These are phyloP conservation scores for Acleris emargana DNA, from an alignment of 2,888 invertebrate genomes.

Conservation along the genomic window DNA sequence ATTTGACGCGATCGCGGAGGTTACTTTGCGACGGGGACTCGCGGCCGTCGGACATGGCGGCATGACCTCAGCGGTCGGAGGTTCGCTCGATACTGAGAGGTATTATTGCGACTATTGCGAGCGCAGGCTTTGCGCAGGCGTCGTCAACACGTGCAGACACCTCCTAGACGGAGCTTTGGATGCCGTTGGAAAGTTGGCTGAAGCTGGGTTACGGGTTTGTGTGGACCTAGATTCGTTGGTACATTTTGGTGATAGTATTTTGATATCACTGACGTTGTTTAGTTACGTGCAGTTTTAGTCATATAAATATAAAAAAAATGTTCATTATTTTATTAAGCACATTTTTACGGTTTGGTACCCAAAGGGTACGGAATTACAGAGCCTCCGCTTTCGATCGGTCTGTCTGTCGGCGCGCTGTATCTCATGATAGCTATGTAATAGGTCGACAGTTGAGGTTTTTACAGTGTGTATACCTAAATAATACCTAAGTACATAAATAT, in stretches of 20 bases:
- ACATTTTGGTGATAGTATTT: not conserved
- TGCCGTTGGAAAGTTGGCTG: constrained; percentile 6
- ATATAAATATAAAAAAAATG: too few species aligned
- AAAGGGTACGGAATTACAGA: too few species aligned
- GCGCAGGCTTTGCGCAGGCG: constrained; percentile 57
- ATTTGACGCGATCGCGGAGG: constrained; percentile 89
- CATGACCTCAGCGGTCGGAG: constrained; percentile 77
- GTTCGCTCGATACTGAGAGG: constrained; percentile 77
- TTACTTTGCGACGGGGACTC: constrained; percentile 80
- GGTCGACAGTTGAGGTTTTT: too few species aligned
- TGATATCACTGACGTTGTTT: too few species aligned
- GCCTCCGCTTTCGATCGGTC: too few species aligned
- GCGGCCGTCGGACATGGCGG: constrained; percentile 80
- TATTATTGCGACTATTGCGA: constrained; percentile 26
- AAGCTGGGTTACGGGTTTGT: constrained; percentile 13
- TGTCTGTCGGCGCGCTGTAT: too few species aligned
- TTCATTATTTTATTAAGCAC: too few species aligned
- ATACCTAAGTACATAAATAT: too few species aligned
- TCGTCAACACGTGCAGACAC: constrained; percentile 68
- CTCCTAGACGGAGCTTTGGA: constrained; percentile 53
- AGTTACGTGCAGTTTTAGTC: too few species aligned
- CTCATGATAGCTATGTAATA: too few species aligned
- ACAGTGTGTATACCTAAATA: too few species aligned
- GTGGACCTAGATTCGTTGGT: not conserved
- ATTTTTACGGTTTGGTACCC: too few species aligned